phyloP scores from a whole-genome alignment of 2,888 invertebrate genomes.

The Temnothorax rugatulus region DNA sequence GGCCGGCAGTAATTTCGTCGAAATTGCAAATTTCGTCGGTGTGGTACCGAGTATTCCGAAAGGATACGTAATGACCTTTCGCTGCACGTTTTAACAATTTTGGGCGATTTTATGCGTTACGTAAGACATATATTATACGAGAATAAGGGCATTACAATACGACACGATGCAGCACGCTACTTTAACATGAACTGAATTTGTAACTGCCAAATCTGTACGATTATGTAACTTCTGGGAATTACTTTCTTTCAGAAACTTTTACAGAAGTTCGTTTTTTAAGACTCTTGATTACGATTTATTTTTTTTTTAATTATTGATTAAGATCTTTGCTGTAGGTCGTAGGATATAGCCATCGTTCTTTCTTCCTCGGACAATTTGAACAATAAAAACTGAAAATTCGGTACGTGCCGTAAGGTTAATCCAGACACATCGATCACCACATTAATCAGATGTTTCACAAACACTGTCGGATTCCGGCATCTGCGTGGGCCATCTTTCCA shows the following conservation, averaged over 20 bases:
- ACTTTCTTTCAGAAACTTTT: neutral
- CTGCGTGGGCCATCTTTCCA: conserved; percentile 53
- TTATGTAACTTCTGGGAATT: neutral
- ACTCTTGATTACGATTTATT: neutral
- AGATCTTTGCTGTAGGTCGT: neutral
- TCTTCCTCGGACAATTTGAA: neutral
- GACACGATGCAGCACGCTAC: neutral
- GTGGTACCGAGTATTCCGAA: conserved; percentile 1
- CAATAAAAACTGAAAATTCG: neutral
- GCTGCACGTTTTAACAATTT: conserved; percentile 28
- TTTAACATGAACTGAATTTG: neutral
- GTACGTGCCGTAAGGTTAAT: conserved; percentile 23
- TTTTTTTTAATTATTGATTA: neutral
- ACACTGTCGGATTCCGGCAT: conserved; percentile 15
- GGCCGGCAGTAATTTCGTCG: conserved; percentile 35
- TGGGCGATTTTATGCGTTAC: conserved; percentile 22
- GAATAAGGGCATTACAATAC: conserved; percentile 8
- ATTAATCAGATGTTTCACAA: conserved; percentile 63
- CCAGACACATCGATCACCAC: conserved; percentile 45
- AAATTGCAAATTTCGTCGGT: conserved; percentile 33
- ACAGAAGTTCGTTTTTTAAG: neutral
- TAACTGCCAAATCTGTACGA: neutral
- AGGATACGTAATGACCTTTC: conserved; percentile 15
- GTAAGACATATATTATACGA: neutral
- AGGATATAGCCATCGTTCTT: neutral